These are phyloP conservation scores for Apamea monoglypha DNA, from an alignment of 2,888 invertebrate species.

Conservation along the genomic window DNA sequence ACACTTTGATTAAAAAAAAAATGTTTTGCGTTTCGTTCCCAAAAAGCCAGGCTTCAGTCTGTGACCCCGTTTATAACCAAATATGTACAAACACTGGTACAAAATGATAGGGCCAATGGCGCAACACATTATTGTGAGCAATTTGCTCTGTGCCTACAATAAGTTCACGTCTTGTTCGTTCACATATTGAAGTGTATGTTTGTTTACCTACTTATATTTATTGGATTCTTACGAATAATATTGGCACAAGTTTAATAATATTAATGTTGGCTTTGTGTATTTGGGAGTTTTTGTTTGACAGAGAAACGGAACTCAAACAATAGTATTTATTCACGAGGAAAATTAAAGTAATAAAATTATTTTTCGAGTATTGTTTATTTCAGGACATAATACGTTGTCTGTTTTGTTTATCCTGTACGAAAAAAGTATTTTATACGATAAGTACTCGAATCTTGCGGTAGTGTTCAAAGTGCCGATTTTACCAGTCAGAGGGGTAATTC, in stretches of 20 bases:
- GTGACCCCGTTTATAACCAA: slow-evolving; percentile 12
- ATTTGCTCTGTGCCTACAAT: slow-evolving; percentile 70
- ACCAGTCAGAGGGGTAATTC: too few relatives aligned
- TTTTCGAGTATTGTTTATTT: neutral
- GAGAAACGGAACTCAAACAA: neutral
- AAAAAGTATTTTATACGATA: too few relatives aligned
- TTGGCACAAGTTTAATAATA: slow-evolving; percentile 32
- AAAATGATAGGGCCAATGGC: slow-evolving; percentile 73
- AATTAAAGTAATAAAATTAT: neutral
- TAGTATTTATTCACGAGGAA: neutral
- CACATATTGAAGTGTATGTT: slow-evolving; percentile 61
- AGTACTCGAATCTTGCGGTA: too few relatives aligned
- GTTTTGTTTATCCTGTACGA: neutral
- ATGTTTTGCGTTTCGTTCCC: neutral
- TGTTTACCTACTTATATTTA: slow-evolving; percentile 51
- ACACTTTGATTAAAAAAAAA: neutral
- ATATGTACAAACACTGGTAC: slow-evolving; percentile 63
- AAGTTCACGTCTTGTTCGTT: slow-evolving; percentile 64
- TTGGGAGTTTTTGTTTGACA: neutral
- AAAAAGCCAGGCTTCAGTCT: slow-evolving; percentile 12
- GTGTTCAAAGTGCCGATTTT: too few relatives aligned
- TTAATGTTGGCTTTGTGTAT: slow-evolving; percentile 9
- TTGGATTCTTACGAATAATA: slow-evolving; percentile 46
- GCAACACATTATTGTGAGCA: slow-evolving; percentile 72
- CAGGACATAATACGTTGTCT: neutral